Evolutionary conservation across 2,113 vertebrate genomes (phyloP).

Genomic region (Rhegmatorhina hoffmannsi): DNA sequence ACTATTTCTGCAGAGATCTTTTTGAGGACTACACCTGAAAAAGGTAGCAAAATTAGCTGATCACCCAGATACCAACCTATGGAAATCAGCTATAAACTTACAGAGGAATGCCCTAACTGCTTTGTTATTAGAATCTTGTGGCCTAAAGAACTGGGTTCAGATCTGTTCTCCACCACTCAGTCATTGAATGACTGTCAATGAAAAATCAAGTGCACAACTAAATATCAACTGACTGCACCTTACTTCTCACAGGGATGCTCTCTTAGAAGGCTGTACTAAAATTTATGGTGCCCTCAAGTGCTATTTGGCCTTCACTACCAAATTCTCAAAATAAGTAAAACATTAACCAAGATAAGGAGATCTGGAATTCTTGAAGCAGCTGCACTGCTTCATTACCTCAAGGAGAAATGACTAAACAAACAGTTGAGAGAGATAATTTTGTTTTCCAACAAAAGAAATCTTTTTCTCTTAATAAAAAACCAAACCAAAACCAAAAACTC

Average conservation of each 20-base stretch:
- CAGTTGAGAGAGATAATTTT: neutral
- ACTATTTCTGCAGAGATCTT: neutral
- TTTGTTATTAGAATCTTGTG: neutral
- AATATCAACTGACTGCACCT: neutral
- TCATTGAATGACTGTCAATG: neutral
- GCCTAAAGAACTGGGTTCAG: neutral
- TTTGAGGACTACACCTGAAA: neutral
- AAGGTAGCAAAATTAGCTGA: neutral
- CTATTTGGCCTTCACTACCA: neutral
- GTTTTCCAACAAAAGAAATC: neutral
- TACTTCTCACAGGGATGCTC: neutral
- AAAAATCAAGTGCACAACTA: neutral
- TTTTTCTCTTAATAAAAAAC: neutral
- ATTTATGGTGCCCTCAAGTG: neutral
- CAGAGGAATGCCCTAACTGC: neutral
- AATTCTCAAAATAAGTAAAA: neutral
- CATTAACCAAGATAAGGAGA: neutral
- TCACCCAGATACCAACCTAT: neutral
- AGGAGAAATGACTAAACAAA: neutral
- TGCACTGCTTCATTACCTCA: neutral
- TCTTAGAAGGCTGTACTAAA: neutral
- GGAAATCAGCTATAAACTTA: neutral
- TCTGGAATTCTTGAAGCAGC: neutral
- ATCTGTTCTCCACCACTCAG: neutral
- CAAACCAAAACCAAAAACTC: neutral